A percentile compares a stretch with the other conserved stretches of the same genome.
phyloP scores from a whole-genome alignment of 1,140 invertebrate genomes.

The Sipha flava region DNA sequence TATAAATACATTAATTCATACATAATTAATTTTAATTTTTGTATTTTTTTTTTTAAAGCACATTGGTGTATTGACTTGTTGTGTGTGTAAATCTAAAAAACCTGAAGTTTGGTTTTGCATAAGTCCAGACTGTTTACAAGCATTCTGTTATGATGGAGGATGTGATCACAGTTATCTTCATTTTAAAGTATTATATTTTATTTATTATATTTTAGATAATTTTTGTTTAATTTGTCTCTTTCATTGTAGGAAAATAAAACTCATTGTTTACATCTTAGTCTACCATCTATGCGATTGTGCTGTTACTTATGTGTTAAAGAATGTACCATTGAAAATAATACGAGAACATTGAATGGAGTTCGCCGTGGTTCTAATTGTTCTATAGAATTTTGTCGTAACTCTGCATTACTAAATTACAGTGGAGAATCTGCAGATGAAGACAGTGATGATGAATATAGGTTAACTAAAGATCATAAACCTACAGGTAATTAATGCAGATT shows the following conservation, averaged over 20 bases:
- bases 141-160: slow-evolving; percentile 68
- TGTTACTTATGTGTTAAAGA: slow-evolving; percentile 73
- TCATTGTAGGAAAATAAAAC: slow-evolving; percentile 52
- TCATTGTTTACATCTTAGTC: slow-evolving; percentile 75
- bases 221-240: not conserved
- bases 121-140: slow-evolving; percentile 61
- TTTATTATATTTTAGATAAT: not conserved
- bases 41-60: not conserved
- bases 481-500: slow-evolving; percentile 40
- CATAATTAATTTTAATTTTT: not conserved
- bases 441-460: slow-evolving; percentile 24
- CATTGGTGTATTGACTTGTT: slow-evolving; percentile 43
- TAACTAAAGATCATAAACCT: slow-evolving; percentile 43
- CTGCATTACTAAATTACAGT: not conserved
- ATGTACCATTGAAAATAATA: slow-evolving; percentile 48
- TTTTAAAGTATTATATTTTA: slow-evolving; percentile 48
- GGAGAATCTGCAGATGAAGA: slow-evolving; percentile 33
- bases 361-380: not conserved
- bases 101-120: slow-evolving; percentile 79
- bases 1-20: no score
- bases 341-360: slow-evolving; percentile 16
- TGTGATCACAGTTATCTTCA: slow-evolving; percentile 72
- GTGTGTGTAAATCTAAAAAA: slow-evolving; percentile 55
- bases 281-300: slow-evolving; percentile 72
- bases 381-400: slow-evolving; percentile 7